Evolutionary conservation across 2,113 vertebrate genomes (phyloP).

Genomic region (Rafetus swinhoei): DNA sequence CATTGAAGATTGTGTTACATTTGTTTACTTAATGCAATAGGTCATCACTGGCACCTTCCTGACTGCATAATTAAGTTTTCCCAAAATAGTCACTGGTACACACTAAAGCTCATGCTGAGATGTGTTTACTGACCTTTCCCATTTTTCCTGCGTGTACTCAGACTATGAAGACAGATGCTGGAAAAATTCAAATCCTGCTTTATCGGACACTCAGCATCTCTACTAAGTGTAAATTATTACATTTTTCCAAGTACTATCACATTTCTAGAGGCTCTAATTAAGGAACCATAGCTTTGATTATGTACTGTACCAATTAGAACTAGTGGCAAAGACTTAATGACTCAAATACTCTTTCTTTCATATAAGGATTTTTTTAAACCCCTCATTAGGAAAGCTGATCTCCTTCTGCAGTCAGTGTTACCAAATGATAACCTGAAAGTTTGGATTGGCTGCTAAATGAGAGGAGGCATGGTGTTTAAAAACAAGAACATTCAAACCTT

Average conservation of each 20-base stretch:
- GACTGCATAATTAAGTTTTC: not conserved
- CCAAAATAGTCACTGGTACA: not conserved
- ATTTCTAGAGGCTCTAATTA: rapidly evolving
- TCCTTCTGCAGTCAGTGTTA: not conserved
- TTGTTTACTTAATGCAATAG: not conserved
- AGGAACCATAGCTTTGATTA: rapidly evolving
- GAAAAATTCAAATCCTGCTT: not conserved
- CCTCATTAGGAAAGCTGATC: not conserved
- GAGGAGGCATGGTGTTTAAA: not conserved
- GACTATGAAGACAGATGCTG: not conserved
- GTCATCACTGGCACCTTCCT: not conserved
- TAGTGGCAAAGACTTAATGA: not conserved
- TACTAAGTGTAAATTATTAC: not conserved
- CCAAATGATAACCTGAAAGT: not conserved
- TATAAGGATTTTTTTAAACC: not conserved
- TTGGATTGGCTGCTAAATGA: not conserved
- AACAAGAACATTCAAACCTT: not conserved
- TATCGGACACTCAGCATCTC: not conserved
- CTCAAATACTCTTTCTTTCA: not conserved
- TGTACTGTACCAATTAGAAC: rapidly evolving
- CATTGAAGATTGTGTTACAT: not conserved
- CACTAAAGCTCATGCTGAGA: not conserved
- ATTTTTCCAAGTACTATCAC: too few species aligned
- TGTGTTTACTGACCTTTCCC: not conserved
- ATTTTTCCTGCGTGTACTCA: not conserved